phyloP scores from a whole-genome alignment of 2,888 invertebrate genomes.

The Drosophila fungiperda region DNA sequence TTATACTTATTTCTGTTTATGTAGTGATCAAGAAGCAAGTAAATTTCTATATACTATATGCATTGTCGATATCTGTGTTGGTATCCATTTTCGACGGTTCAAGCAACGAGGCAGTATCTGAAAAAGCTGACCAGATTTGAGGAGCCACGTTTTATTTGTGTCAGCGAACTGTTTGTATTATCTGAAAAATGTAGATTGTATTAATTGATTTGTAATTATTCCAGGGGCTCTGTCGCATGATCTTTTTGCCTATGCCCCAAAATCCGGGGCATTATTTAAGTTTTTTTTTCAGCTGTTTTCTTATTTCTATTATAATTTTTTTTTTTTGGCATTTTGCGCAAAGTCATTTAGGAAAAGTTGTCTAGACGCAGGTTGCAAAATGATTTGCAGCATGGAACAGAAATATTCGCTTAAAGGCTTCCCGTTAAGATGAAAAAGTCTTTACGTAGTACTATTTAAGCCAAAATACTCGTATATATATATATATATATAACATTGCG shows the following conservation, averaged over 20 bases:
- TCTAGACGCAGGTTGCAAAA: constrained; percentile 34
- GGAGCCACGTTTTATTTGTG: constrained; percentile 12
- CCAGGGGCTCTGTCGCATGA: constrained; percentile 24
- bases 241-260: constrained; percentile 23
- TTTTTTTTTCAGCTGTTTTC: neutral
- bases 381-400: constrained; percentile 49
- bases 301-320: constrained; percentile 3
- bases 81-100: neutral
- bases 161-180: constrained; percentile 5
- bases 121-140: constrained; percentile 18
- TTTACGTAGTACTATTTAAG: constrained; percentile 4
- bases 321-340: constrained; percentile 45
- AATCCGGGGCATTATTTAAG: constrained; percentile 33
- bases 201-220: constrained; percentile 28
- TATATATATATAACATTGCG: constrained; percentile 10
- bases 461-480: neutral
- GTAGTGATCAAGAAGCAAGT: neutral
- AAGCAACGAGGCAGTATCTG: constrained; percentile 17
- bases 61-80: neutral
- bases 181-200: constrained; percentile 1
- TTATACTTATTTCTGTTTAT: neutral
- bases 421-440: constrained; percentile 28
- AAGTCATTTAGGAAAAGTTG: constrained; percentile 63
- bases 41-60: neutral
- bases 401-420: constrained; percentile 39